Conservation (phyloP, 2,888 invertebrate genomes). For the Buathra laborator region DNA sequence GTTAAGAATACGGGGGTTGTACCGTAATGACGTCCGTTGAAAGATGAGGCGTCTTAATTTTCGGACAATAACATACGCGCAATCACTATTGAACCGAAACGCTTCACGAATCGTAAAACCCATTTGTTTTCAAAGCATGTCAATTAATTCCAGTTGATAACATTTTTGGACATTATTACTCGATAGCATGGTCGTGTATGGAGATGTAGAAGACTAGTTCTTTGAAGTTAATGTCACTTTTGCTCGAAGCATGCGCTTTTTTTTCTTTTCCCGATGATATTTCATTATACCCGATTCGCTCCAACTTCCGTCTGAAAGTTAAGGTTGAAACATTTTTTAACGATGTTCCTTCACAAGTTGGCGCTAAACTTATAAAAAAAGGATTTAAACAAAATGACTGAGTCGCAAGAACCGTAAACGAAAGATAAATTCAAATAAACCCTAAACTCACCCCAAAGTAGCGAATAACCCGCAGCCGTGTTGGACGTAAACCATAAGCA, state of each 20-base stretch:
- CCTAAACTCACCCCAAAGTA: constrained; percentile 20
- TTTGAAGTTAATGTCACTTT: background rate
- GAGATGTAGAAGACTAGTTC: constrained; percentile 21
- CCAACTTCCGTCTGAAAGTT: constrained; percentile 7
- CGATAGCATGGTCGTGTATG: constrained; percentile 46
- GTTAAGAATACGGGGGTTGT: too few species aligned
- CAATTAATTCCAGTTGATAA: background rate
- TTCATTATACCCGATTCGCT: constrained; percentile 10
- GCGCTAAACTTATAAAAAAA: background rate
- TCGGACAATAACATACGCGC: too few species aligned
- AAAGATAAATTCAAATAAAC: background rate
- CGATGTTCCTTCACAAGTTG: background rate
- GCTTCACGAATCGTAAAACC: too few species aligned
- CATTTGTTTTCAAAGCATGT: background rate
- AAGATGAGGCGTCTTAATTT: too few species aligned
- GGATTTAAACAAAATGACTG: background rate
- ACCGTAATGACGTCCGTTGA: too few species aligned
- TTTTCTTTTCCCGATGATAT: background rate
- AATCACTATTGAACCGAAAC: too few species aligned
- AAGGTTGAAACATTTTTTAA: background rate
- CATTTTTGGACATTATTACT: constrained; percentile 9
- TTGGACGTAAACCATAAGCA: constrained; percentile 7
- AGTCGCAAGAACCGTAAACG: background rate
- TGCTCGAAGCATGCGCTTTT: background rate
- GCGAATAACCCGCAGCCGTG: constrained; percentile 35